Conservation (phyloP, 1,140 invertebrate species). For the Arion vulgaris region DNA sequence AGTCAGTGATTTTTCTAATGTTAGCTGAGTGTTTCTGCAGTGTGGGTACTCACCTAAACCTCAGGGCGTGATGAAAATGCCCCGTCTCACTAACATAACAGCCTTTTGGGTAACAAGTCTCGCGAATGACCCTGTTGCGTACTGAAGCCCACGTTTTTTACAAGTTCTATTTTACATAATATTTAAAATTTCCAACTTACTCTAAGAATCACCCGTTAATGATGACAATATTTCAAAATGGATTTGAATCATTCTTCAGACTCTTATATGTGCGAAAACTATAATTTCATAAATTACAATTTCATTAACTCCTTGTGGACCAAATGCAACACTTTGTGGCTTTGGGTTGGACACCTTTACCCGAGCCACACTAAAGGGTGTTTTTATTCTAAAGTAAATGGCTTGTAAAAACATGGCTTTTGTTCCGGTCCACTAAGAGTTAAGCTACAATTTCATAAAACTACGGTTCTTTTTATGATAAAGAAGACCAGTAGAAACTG, state of each 20-base stretch:
- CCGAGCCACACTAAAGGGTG: too few relatives aligned
- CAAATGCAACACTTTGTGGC: too few relatives aligned
- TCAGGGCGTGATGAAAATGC: not conserved
- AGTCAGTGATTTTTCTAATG: not conserved
- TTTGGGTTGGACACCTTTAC: too few relatives aligned
- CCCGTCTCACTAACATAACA: not conserved
- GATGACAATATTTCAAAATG: not conserved
- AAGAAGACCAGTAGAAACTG: too few relatives aligned
- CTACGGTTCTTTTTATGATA: too few relatives aligned
- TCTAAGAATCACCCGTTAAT: not conserved
- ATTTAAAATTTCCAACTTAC: not conserved
- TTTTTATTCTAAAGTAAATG: too few relatives aligned
- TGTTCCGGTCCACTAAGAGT: too few relatives aligned
- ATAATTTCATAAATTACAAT: too few relatives aligned
- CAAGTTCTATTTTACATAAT: not conserved
- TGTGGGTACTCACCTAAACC: slow-evolving; percentile 13
- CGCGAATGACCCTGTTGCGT: not conserved
- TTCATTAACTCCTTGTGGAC: too few relatives aligned
- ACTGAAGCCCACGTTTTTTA: not conserved
- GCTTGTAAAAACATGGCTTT: too few relatives aligned
- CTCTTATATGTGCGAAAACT: too few relatives aligned
- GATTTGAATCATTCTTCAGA: not conserved
- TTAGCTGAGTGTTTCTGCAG: slow-evolving; percentile 12
- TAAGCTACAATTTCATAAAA: too few relatives aligned
- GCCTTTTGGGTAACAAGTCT: not conserved